Evolutionary conservation across 2,113 vertebrate species (phyloP).

Genomic region (Eptesicus fuscus): DNA sequence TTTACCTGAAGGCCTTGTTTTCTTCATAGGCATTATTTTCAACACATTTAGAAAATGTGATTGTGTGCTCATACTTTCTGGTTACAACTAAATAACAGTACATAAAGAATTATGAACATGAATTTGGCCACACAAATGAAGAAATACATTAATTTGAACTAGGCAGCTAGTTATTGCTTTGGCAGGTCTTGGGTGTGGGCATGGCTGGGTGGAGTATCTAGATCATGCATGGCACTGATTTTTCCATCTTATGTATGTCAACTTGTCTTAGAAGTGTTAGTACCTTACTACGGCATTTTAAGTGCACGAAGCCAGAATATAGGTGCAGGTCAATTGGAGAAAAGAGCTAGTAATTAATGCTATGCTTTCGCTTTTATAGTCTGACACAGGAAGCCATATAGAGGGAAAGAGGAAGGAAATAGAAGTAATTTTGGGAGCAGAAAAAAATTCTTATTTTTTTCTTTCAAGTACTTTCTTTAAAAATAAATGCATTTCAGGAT

Average conservation of each 20-base stretch:
- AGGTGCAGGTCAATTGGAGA: not conserved
- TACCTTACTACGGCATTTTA: not conserved
- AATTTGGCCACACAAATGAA: not conserved
- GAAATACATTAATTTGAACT: not conserved
- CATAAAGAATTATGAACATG: not conserved
- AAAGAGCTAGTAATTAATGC: constrained; percentile 23
- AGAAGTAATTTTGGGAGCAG: not conserved
- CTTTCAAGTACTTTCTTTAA: constrained; percentile 1
- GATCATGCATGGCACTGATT: not conserved
- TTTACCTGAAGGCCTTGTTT: constrained; percentile 19
- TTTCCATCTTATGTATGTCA: not conserved
- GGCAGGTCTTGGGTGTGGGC: not conserved
- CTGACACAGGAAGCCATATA: not conserved
- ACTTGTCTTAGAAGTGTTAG: not conserved
- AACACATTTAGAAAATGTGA: not conserved
- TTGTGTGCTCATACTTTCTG: not conserved
- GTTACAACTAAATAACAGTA: not conserved
- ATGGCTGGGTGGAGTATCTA: not conserved
- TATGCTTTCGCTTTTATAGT: not conserved
- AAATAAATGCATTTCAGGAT: not conserved
- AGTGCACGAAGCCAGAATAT: not conserved
- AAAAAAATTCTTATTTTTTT: not conserved
- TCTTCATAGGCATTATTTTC: not conserved
- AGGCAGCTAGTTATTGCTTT: not conserved
- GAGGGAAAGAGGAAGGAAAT: not conserved